Evolutionary conservation across 2,888 invertebrate genomes (phyloP), one percentile per base, ranked within the genome.

Genomic region (Atethmia centrago): DNA sequence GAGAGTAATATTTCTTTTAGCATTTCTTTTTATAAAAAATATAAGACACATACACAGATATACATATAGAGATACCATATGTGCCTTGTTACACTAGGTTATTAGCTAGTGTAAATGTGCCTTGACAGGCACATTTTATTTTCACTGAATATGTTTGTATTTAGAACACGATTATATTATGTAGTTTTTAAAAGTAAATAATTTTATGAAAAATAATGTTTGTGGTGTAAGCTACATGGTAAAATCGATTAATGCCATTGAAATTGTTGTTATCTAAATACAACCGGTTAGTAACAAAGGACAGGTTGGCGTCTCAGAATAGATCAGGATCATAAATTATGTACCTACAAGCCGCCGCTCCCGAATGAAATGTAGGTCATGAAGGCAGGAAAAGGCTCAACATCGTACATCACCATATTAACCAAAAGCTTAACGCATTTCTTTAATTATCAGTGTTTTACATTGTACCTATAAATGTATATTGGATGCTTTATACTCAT

Each of bases 291-390:
- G 64, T 69, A 79, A 77, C 71, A 79, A 67, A 64, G 70, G 77
- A 77, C 78, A 82, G 80, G 74, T 78, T 72, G 70, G 66, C 69
- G 56, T 76, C 83, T 85, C 82, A 78, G 77, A 88, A 88, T 87
- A 87, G 86, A 90, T 88, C 79, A 87, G 82, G 74, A 84, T 80
- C 85, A 89, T 93, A 89, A 91, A 92, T 90, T 90, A 92, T 92
- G 87, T 84, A 92, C 71, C 82, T 86, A 82, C 79, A 74, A 85
- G 79, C 84, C 85, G 79, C 85, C 83, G 84, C 79, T 85, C 83
- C 82, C 80, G 85, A 89, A 88, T 79, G 84, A 86, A 88, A 91
- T 88, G 84, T 90, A 88, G 90, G 91, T 89, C 90, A 87, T 84
- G 81, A 82, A 80, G 82, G 73, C 77, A 77, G 79, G 77, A 77